Evolutionary conservation across 2,888 invertebrate genomes (phyloP).

Genomic region (Nycteola revayana): DNA sequence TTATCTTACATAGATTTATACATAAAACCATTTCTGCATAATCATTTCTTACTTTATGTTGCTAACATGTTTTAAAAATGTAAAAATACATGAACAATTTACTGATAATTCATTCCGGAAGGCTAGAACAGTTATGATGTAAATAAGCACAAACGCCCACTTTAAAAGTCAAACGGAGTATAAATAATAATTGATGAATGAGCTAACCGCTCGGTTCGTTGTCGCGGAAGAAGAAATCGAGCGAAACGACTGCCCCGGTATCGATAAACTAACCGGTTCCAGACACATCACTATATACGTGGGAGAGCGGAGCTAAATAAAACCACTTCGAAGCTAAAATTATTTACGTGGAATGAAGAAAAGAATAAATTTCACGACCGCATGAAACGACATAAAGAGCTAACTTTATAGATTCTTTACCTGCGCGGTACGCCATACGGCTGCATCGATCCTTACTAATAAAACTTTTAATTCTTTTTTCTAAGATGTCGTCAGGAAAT

Average conservation of each 20-base stretch:
- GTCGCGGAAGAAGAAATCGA: constrained; percentile 64
- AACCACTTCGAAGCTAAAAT: constrained; percentile 33
- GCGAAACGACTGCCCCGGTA: constrained; percentile 51
- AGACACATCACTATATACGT: constrained; percentile 48
- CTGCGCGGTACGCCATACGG: too few species aligned
- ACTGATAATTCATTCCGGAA: too few species aligned
- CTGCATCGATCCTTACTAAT: too few species aligned
- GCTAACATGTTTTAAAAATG: too few species aligned
- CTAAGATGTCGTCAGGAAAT: too few species aligned
- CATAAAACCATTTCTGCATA: too few species aligned
- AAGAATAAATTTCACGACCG: constrained; percentile 47
- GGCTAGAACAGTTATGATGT: constrained; percentile 52
- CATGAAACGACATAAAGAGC: constrained; percentile 52
- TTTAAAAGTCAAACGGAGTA: constrained; percentile 55
- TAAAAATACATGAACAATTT: too few species aligned
- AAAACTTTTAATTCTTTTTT: neutral
- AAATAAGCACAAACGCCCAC: constrained; percentile 39
- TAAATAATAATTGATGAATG: constrained; percentile 68
- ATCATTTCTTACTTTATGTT: too few species aligned
- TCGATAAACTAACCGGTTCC: constrained; percentile 54
- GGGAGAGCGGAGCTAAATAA: constrained; percentile 52
- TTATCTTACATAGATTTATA: too few species aligned
- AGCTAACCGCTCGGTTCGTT: constrained; percentile 41
- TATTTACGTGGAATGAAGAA: constrained; percentile 46
- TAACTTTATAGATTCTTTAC: too few species aligned